Base-by-base conservation (phyloP, 2,797 vertebrate genomes). In the Chelmon rostratus region DNA sequence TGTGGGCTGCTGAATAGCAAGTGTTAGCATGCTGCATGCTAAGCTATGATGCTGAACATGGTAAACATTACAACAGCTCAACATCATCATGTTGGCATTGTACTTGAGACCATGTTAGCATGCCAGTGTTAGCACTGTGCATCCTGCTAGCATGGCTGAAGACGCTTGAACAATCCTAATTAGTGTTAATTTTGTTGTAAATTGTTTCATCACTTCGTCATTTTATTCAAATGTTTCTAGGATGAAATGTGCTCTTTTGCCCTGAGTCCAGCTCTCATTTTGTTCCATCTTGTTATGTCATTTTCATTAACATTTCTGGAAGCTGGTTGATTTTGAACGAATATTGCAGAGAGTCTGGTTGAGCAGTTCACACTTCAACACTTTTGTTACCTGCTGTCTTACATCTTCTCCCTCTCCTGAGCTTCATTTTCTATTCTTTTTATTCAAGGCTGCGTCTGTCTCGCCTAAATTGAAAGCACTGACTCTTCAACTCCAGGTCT, bases 401-500 rank as follows among this genome's bases (percentile, higher is more conserved):
- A 40, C 56, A 63, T 69, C 31, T 42, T 42, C 33, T 35, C 21
- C 40, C 33, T 68, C 23, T 52, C 10, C 37, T 0, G 0, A 46
- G 25, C 64, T 67, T 53, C 4, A 16, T 58, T 70, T 76, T 54
- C 25, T 16, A 18, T 42, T 68, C 19, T 50, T 62, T 62, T 38
- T 42, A 15, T 61, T 44, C 25, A 38, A 2, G 5, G 54, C 49
- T 59, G 56, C 47, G 2, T 73, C 28, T 37, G 54, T 61, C 57
- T 37, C 25, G 2, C 37, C 49, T 68, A 19, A 68, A 76, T 73
- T 64, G 40, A 74, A 38, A 78, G 69, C 65, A 10, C 12, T 46
- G 57, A 54, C 76, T 79, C 52, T 57, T 81, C 16, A 67, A 37
- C 77, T 74, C 8, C 8, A 37, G 21, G 47, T 76, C 21, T 80